Evolutionary conservation across 2,797 vertebrate genomes (phyloP).

Genomic region (Syncerus caffer): DNA sequence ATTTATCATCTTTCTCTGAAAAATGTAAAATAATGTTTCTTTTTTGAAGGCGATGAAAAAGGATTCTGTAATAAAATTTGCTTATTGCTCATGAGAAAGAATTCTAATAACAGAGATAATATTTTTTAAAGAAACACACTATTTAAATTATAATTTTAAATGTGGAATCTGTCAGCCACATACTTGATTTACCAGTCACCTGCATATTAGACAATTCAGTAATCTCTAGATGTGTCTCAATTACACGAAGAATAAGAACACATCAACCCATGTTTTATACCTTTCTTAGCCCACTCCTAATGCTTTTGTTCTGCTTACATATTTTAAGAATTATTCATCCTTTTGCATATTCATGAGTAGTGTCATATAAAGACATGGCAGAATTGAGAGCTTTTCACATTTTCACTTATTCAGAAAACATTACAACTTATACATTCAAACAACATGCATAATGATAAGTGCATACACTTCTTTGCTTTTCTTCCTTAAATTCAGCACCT

Average conservation of each 20-base stretch:
- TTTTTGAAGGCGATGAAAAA: not conserved
- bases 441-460: not conserved
- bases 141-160: constrained; percentile 26
- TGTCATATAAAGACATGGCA: not conserved
- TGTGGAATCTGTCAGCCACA: not conserved
- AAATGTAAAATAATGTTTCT: constrained; percentile 15
- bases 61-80: not conserved
- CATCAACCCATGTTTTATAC: not conserved
- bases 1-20: not conserved
- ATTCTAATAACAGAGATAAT: not conserved
- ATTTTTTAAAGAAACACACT: not conserved
- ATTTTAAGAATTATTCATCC: not conserved
- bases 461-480: not conserved
- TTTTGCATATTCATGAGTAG: constrained; percentile 3
- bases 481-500: not conserved
- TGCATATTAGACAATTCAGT: not conserved
- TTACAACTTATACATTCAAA: not conserved
- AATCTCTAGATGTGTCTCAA: not conserved
- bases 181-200: not conserved
- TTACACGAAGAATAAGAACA: not conserved
- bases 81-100: not conserved
- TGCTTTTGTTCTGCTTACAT: not conserved
- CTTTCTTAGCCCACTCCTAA: not conserved
- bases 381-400: not conserved
- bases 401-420: not conserved